A percentile compares a stretch with the other conserved stretches of the same genome.
These are phyloP conservation scores for Laupala kohalensis DNA, from an alignment of 1,140 invertebrate genomes.

Conservation along the genomic window DNA sequence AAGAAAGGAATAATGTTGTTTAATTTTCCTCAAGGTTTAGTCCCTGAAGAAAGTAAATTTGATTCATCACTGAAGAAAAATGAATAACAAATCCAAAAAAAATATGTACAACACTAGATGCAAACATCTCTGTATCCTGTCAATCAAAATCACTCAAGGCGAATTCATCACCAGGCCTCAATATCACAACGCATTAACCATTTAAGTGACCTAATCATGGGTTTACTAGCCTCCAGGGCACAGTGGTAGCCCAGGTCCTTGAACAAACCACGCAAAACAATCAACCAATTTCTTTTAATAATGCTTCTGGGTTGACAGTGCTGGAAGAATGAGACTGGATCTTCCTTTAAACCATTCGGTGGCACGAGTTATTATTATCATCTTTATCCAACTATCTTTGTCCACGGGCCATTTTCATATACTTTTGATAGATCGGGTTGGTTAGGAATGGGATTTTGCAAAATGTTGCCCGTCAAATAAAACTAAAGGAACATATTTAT, in stretches of 20 bases:
- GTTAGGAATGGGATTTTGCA: too few relatives aligned
- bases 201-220: neutral
- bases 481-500: too few relatives aligned
- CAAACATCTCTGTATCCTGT: neutral
- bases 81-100: neutral
- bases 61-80: neutral
- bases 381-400: too few relatives aligned
- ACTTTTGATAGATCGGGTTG: too few relatives aligned
- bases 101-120: neutral
- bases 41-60: neutral
- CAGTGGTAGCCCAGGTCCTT: constrained; percentile 22
- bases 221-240: constrained; percentile 17
- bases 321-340: too few relatives aligned
- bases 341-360: too few relatives aligned
- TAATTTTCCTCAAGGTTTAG: neutral
- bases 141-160: neutral
- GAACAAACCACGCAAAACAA: too few relatives aligned
- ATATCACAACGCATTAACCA: neutral
- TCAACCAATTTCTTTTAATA: too few relatives aligned
- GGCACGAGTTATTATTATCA: too few relatives aligned
- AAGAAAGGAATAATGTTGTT: neutral
- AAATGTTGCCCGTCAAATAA: too few relatives aligned
- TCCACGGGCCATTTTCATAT: too few relatives aligned
- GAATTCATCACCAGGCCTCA: neutral
- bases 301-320: too few relatives aligned